phyloP scores from a whole-genome alignment of 2,113 vertebrate species.

The Siphamia tubifer region DNA sequence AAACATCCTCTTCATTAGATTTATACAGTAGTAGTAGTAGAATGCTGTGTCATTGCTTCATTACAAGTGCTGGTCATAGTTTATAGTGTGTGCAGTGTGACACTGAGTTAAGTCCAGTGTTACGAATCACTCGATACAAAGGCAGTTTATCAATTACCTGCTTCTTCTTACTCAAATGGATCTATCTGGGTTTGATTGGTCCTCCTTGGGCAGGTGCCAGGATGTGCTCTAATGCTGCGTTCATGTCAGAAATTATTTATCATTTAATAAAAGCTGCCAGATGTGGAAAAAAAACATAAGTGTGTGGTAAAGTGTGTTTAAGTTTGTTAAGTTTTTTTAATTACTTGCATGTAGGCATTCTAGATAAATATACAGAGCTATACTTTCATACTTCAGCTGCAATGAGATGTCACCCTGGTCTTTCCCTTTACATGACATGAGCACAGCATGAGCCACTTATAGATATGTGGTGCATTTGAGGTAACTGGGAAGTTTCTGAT shows the following conservation, averaged over 20 bases:
- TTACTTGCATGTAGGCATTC: neutral
- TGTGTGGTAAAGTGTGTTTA: neutral
- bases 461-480: conserved; percentile 54
- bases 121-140: conserved; percentile 74
- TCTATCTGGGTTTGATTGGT: conserved; percentile 56
- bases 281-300: neutral
- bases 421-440: conserved; percentile 17
- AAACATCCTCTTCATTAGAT: conserved; percentile 83
- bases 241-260: conserved; percentile 16
- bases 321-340: neutral
- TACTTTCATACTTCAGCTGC: neutral
- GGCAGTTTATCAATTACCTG: conserved; percentile 75
- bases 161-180: conserved; percentile 68
- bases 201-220: conserved; percentile 60
- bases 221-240: conserved; percentile 40
- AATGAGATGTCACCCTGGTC: neutral
- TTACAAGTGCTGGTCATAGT: conserved; percentile 99
- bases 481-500: conserved; percentile 58
- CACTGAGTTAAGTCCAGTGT: conserved; percentile 73
- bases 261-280: conserved; percentile 2
- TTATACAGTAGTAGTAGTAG: conserved; percentile 96
- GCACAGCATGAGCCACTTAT: conserved; percentile 45
- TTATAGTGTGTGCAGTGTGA: conserved; percentile 77
- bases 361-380: neutral
- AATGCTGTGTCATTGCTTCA: conserved; percentile 94